phyloP scores from a whole-genome alignment of 2,113 vertebrate species.

The Synchiropus splendidus region DNA sequence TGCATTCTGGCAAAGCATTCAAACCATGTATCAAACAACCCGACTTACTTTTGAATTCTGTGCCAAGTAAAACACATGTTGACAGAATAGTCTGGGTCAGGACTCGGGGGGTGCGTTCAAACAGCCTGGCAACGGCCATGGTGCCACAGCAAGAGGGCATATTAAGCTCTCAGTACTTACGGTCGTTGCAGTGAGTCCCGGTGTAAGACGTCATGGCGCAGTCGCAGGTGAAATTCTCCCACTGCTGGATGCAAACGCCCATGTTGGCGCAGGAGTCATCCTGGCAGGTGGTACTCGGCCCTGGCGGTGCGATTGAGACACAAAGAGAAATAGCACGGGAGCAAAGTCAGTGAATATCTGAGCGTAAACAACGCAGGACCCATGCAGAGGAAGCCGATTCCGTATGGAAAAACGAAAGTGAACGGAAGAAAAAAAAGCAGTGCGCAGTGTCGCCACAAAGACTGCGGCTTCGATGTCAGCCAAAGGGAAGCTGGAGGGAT shows the following conservation, averaged over 20 bases:
- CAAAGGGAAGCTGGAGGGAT: too few species aligned
- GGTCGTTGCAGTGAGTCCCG: constrained; percentile 92
- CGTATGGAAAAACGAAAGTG: constrained; percentile 17
- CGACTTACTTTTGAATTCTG: too few species aligned
- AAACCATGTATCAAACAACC: too few species aligned
- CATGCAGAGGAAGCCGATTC: constrained; percentile 43
- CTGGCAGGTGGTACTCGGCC: constrained; percentile 91
- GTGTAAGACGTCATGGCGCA: constrained; percentile 97
- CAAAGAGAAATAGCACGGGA: constrained; percentile 8
- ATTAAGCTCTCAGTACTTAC: constrained; percentile 70
- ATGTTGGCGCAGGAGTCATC: constrained; percentile 96
- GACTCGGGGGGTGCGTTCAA: too few species aligned
- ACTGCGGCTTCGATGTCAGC: too few species aligned
- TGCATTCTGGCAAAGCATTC: too few species aligned
- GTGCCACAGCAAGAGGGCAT: not conserved
- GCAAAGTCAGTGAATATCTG: constrained; percentile 3
- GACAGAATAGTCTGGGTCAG: too few species aligned
- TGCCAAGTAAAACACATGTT: too few species aligned
- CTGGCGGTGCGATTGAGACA: constrained; percentile 42
- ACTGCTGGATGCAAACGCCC: constrained; percentile 94
- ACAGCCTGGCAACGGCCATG: too few species aligned
- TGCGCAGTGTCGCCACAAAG: constrained; percentile 44
- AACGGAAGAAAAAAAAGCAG: constrained; percentile 19
- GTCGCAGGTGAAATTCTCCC: constrained; percentile 96
- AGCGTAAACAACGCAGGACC: constrained; percentile 21